Evolutionary conservation across 2,797 vertebrate species (phyloP), one percentile per base, ranked within the genome.

Genomic region (Odontamblyopus rebecca): DNA sequence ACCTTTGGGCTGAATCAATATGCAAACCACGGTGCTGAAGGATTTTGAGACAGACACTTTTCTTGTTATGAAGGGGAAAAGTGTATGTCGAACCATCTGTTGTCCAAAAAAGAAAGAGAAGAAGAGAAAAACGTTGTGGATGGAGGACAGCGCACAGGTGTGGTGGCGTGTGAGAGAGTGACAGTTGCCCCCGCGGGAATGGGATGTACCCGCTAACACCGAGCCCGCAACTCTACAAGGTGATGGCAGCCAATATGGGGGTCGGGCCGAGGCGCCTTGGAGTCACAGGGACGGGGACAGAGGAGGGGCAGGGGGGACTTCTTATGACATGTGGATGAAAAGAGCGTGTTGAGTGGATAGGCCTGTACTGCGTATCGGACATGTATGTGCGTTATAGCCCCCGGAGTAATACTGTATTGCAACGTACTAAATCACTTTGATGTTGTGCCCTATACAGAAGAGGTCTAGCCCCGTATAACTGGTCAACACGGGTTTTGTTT

Each of bases 21-120:
- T 62, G 16, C 61, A 62, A 19, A 62, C 19, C 61, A 38, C 61
- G 23, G 8, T 32, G 2, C 35, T n/a, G 7, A 4, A 35, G 8
- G 23, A 62, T 18, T 35, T 11, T 38, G 8, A 32, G 60, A 60
- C 80, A 70, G 77, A 82, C 79, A 79, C 73, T 73, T 81, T 80
- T 82, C 86, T 86, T 84, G 85, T 87, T 82, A 84, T 71, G 32
- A 62, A 68, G 78, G 81, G 72, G 67, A 81, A 75, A 80, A 85
- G 72, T 73, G 12, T 35, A 76, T 81, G 82, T 86, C 75, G 44
- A 68, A 78, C 89, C 90, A 91, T 91, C 89, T 91, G 90, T 72
- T 86, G 81, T 81, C 81, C 67, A 74, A 79, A 82, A 73, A 83
- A 75, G 71, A 82, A 85, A 82, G 85, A 79, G 79, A 84, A 76